phyloP scores from a whole-genome alignment of 2,797 vertebrate genomes.

The Potorous gilbertii region DNA sequence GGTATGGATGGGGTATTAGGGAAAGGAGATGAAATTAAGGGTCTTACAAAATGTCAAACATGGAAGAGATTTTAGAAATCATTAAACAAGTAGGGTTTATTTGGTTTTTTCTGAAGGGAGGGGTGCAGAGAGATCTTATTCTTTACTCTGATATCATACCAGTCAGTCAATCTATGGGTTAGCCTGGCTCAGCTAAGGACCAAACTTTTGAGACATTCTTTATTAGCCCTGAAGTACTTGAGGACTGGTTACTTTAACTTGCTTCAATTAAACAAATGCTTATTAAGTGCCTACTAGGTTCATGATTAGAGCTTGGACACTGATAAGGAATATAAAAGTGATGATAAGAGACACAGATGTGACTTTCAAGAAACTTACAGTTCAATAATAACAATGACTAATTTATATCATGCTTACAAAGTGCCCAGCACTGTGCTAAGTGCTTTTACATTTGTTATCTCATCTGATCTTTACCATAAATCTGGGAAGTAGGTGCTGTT shows the following conservation, averaged over 20 bases:
- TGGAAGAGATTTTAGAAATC: not conserved
- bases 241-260: not conserved
- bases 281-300: not conserved
- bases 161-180: not conserved
- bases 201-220: not conserved
- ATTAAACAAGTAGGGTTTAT: not conserved
- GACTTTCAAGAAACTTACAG: not conserved
- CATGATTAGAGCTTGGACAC: not conserved
- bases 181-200: not conserved
- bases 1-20: not conserved
- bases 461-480: not conserved
- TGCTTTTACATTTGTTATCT: not conserved
- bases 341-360: not conserved
- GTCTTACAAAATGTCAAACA: not conserved
- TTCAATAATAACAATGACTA: not conserved
- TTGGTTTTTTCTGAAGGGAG: not conserved
- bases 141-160: not conserved
- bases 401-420: not conserved
- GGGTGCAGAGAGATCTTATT: not conserved
- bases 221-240: not conserved
- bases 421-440: not conserved
- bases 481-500: not conserved
- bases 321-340: not conserved
- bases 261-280: not conserved
- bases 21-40: not conserved